Conservation (phyloP, 2,113 vertebrate species). For the Sisor rabdophorus region DNA sequence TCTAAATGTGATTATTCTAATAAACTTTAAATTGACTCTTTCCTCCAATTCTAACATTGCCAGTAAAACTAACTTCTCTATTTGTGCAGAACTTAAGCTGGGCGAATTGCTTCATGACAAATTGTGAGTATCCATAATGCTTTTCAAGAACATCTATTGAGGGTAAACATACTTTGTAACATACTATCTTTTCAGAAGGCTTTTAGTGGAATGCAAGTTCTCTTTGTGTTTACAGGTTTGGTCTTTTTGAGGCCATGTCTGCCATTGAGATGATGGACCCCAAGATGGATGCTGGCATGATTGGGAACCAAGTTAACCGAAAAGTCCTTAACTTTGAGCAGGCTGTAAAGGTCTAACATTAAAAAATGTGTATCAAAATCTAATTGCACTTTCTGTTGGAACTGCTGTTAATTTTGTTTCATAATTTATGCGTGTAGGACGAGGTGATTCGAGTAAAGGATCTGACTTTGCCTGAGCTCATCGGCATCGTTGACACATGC, state of each 20-base stretch:
- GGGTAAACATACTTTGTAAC: no score
- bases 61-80: neutral
- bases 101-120: slow-evolving; percentile 98
- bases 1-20: neutral
- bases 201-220: neutral
- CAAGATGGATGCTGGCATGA: slow-evolving; percentile 99
- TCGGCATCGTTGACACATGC: slow-evolving; percentile 96
- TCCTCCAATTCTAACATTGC: no score
- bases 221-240: slow-evolving; percentile 74
- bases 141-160: neutral
- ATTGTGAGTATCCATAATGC: slow-evolving; percentile 78
- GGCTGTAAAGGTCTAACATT: slow-evolving; percentile 84
- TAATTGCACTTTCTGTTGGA: neutral
- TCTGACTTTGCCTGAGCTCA: slow-evolving; percentile 86
- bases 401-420: neutral
- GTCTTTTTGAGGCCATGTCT: slow-evolving; percentile 98
- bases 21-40: neutral
- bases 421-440: slow-evolving; percentile 71
- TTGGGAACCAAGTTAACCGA: slow-evolving; percentile 97
- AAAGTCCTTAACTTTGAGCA: slow-evolving; percentile 98
- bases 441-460: slow-evolving; percentile 92
- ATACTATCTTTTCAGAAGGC: neutral
- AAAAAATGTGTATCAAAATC: neutral
- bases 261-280: slow-evolving; percentile 99
- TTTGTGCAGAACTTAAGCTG: slow-evolving; percentile 85